phyloP scores from a whole-genome alignment of 2,797 vertebrate genomes.

The Aeoliscus strigatus region DNA sequence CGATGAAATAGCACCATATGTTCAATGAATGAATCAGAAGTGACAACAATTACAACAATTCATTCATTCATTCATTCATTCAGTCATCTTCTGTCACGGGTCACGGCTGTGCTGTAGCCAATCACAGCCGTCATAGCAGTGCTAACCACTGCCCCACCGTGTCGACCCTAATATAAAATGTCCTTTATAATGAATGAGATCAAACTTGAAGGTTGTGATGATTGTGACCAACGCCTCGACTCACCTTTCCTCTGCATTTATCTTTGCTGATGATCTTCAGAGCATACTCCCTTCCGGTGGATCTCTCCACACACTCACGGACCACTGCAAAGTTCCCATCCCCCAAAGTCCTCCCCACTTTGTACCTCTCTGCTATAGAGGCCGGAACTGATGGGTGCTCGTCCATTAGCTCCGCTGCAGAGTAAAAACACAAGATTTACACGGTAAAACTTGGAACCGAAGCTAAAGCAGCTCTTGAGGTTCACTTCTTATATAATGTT shows the following conservation, averaged over 20 bases:
- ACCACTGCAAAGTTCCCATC: conserved; percentile 97
- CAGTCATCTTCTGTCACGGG: too few relatives aligned
- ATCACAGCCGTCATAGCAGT: too few relatives aligned
- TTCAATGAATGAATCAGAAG: conserved; percentile 4
- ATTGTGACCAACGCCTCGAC: conserved; percentile 14
- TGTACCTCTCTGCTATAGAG: conserved; percentile 92
- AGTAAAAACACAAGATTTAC: conserved; percentile 10
- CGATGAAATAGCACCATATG: conserved; percentile 14
- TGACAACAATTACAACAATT: neutral
- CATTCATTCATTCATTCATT: too few relatives aligned
- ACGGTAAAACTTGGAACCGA: neutral
- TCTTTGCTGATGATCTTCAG: conserved; percentile 98
- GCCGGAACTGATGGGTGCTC: conserved; percentile 85
- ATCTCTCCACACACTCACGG: conserved; percentile 95
- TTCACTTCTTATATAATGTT: neutral
- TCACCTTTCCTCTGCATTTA: conserved; percentile 96
- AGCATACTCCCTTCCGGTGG: conserved; percentile 92
- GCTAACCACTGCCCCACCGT: too few relatives aligned
- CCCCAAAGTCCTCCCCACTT: conserved; percentile 91
- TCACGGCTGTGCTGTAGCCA: too few relatives aligned
- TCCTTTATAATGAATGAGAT: neutral
- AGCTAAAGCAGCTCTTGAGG: too few relatives aligned
- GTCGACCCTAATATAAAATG: too few relatives aligned
- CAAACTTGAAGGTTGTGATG: neutral
- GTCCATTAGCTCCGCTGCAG: conserved; percentile 80